phyloP scores from a whole-genome alignment of 2,888 invertebrate genomes.

The Thelaira solivaga region DNA sequence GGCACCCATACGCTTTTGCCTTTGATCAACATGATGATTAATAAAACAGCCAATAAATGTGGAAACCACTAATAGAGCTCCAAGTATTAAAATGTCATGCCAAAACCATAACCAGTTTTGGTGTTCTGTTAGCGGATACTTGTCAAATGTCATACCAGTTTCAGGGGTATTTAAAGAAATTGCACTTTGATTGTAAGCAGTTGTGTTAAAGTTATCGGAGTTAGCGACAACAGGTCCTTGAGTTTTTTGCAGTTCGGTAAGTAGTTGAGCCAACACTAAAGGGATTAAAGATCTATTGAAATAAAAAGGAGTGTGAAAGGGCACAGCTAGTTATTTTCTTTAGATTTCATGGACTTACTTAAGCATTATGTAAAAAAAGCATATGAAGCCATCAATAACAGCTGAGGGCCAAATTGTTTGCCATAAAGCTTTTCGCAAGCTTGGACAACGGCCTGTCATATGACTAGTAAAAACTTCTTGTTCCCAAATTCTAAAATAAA shows the following conservation, averaged over 20 bases:
- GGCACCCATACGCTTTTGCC: conserved; percentile 79
- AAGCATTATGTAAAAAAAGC: conserved; percentile 76
- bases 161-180: no score
- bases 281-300: conserved; percentile 73
- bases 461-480: conserved; percentile 80
- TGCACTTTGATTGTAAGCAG: not conserved
- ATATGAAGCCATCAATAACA: conserved; percentile 81
- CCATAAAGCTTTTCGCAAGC: conserved; percentile 81
- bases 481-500: conserved; percentile 83
- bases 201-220: not conserved
- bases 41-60: conserved; percentile 73
- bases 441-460: conserved; percentile 80
- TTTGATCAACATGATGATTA: conserved; percentile 76
- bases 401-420: conserved; percentile 84
- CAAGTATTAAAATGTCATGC: conserved; percentile 74
- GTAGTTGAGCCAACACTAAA: conserved; percentile 74
- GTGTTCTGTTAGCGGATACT: not conserved
- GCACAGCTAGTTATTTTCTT: not conserved
- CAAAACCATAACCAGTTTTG: conserved; percentile 65
- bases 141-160: not conserved
- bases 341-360: conserved; percentile 68
- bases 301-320: not conserved
- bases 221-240: not conserved
- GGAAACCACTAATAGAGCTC: conserved; percentile 71
- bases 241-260: conserved; percentile 72